These are phyloP conservation scores for Irena cyanogastra DNA, from an alignment of 2,113 vertebrate species.

Conservation along the genomic window DNA sequence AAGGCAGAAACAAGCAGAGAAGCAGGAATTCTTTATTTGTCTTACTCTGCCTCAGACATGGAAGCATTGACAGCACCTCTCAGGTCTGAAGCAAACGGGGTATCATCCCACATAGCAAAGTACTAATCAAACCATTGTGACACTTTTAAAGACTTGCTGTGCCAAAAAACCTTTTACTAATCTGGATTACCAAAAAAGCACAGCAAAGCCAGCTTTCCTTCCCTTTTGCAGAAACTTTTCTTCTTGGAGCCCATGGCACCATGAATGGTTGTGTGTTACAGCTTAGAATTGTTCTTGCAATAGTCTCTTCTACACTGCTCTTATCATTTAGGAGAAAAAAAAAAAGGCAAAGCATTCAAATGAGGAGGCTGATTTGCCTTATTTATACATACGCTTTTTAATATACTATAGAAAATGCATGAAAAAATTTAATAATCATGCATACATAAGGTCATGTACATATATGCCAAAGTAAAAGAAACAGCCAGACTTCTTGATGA, in stretches of 20 bases:
- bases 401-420: background rate
- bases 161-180: background rate
- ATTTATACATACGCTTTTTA: background rate
- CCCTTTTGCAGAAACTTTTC: background rate
- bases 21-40: background rate
- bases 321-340: background rate
- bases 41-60: background rate
- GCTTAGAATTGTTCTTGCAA: background rate
- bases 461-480: background rate
- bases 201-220: background rate
- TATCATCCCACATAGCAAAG: background rate
- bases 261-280: background rate
- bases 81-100: background rate
- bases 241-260: background rate
- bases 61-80: background rate
- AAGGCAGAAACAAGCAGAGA: background rate
- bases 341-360: background rate
- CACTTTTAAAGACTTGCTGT: background rate
- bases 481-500: background rate
- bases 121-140: background rate
- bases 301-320: background rate
- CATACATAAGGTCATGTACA: fast-evolving
- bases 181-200: background rate
- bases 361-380: background rate
- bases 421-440: background rate